Conservation (phyloP, 2,113 vertebrate species). For the Cynopterus brachyotis region DNA sequence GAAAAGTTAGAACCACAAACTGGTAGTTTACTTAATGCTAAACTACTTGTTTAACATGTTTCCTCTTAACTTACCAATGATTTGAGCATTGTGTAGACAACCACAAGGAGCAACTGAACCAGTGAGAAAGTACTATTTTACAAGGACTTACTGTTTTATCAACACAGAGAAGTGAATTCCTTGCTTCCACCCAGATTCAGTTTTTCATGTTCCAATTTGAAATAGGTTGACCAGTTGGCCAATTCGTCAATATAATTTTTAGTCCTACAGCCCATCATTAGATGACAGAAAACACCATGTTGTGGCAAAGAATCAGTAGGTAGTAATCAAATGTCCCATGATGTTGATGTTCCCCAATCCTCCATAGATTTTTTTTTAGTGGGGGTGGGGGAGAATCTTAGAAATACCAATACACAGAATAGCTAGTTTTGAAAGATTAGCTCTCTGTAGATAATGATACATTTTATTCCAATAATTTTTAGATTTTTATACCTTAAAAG, state of each 20-base stretch:
- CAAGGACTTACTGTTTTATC: neutral
- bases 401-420: neutral
- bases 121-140: neutral
- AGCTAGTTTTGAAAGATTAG: neutral
- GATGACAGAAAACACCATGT: neutral
- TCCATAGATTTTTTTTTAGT: neutral
- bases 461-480: neutral
- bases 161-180: neutral
- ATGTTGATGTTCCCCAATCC: neutral
- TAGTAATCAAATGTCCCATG: neutral
- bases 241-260: slow-evolving; percentile 30
- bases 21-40: neutral
- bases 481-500: slow-evolving; percentile 55
- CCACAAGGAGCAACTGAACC: neutral
- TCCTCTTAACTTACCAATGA: neutral
- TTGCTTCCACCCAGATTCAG: neutral
- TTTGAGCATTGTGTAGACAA: neutral
- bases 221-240: neutral
- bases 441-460: neutral
- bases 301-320: neutral
- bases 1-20: slow-evolving; percentile 13
- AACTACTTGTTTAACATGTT: neutral
- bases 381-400: neutral
- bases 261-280: neutral
- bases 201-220: neutral